Conservation (phyloP, 2,113 vertebrate genomes). For the Proteles cristata region DNA sequence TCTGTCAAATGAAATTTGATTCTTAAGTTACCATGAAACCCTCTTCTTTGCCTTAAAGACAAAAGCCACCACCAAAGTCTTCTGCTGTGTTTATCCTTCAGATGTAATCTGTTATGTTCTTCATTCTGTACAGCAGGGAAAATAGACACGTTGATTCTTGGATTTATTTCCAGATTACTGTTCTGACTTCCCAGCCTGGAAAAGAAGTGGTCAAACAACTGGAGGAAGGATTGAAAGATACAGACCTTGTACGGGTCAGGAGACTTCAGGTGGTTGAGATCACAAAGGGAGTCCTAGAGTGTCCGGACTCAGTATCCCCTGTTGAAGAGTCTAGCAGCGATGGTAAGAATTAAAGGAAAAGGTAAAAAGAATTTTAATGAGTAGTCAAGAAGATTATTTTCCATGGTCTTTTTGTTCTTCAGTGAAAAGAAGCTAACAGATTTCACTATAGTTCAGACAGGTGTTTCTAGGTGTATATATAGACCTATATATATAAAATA, state of each 20-base stretch:
- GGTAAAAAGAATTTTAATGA: slow-evolving; percentile 37
- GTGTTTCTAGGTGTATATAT: neutral
- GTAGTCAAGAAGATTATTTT: neutral
- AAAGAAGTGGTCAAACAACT: slow-evolving; percentile 87
- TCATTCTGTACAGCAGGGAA: neutral
- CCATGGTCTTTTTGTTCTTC: neutral
- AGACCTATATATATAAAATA: neutral
- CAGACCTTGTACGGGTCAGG: slow-evolving; percentile 88
- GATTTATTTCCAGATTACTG: slow-evolving; percentile 89
- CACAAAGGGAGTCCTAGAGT: slow-evolving; percentile 73
- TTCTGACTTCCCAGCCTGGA: slow-evolving; percentile 91
- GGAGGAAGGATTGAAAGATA: slow-evolving; percentile 88
- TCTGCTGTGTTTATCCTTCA: neutral
- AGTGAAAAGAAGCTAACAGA: slow-evolving; percentile 30
- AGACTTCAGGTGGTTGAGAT: slow-evolving; percentile 91
- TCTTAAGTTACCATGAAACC: slow-evolving; percentile 6
- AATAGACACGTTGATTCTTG: slow-evolving; percentile 7
- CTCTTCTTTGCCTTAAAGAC: neutral
- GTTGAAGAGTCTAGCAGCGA: slow-evolving; percentile 69
- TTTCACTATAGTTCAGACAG: neutral
- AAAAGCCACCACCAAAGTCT: neutral
- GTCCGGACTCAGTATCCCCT: slow-evolving; percentile 36
- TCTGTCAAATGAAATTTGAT: slow-evolving; percentile 37
- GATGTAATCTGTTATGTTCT: neutral
- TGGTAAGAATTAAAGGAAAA: slow-evolving; percentile 69